These are phyloP conservation scores for Hartigia nigra DNA, from an alignment of 2,888 invertebrate species.

Conservation along the genomic window DNA sequence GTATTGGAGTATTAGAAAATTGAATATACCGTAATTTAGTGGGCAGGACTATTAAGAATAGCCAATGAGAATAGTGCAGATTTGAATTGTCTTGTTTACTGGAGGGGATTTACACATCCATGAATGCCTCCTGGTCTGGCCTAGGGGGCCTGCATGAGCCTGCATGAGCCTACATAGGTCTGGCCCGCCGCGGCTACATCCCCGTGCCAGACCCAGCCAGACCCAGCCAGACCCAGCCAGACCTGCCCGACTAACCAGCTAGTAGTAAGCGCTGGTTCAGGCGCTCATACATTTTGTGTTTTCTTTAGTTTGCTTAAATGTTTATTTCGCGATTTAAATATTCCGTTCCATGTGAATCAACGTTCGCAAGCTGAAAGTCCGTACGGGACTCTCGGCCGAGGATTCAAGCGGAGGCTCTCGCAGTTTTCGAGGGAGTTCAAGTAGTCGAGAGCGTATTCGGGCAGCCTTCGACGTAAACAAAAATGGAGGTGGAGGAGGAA, in stretches of 20 bases:
- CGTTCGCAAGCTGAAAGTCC: not conserved
- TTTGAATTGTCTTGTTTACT: not conserved
- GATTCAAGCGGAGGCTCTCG: conserved; percentile 6
- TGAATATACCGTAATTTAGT: not conserved
- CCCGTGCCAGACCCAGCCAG: conserved; percentile 24
- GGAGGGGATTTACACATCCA: not conserved
- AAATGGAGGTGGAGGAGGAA: conserved; percentile 57
- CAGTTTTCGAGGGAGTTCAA: conserved; percentile 23
- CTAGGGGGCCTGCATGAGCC: not conserved
- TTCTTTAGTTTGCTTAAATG: not conserved
- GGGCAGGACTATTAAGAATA: not conserved
- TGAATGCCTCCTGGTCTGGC: not conserved
- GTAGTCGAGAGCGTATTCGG: conserved; percentile 48
- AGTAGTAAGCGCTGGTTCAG: conserved; percentile 36
- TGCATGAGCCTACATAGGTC: conserved; percentile 9
- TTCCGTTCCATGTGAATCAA: not conserved
- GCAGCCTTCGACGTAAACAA: conserved; percentile 44
- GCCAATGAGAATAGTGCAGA: not conserved
- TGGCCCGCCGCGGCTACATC: conserved; percentile 36
- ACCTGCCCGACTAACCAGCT: conserved; percentile 19
- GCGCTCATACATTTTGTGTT: not conserved
- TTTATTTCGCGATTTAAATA: not conserved
- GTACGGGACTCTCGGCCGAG: conserved; percentile 3
- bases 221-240: not conserved
- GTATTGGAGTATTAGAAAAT: not conserved